phyloP scores from a whole-genome alignment of 2,888 invertebrate genomes.

The Monopis laevigella region DNA sequence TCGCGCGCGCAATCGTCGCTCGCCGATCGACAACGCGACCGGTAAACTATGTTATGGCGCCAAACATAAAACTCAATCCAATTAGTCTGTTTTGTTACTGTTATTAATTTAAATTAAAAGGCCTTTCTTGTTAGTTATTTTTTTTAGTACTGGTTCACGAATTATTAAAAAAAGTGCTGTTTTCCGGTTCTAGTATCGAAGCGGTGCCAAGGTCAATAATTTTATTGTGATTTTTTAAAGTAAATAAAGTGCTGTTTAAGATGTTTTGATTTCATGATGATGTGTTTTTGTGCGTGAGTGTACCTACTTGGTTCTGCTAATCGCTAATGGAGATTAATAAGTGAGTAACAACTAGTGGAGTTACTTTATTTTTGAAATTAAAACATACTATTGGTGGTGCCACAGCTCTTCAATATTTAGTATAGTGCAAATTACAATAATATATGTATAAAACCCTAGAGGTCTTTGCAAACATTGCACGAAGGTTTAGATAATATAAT shows the following conservation, averaged over 20 bases:
- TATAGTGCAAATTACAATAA: too few species aligned
- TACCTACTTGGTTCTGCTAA: too few species aligned
- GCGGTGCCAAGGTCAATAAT: constrained; percentile 5
- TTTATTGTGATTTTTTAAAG: constrained; percentile 1
- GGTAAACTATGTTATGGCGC: constrained; percentile 9
- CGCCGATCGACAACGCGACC: background rate
- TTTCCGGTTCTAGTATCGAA: constrained; percentile 5
- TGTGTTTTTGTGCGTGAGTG: constrained; percentile 2
- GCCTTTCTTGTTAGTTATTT: background rate
- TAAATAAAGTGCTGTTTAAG: too few species aligned
- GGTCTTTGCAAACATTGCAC: too few species aligned
- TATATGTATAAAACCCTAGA: too few species aligned
- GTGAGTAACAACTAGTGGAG: too few species aligned
- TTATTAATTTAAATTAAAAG: background rate
- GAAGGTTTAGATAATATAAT: too few species aligned
- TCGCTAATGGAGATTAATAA: too few species aligned
- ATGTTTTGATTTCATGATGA: background rate
- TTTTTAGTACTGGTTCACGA: background rate
- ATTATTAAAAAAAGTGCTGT: constrained; percentile 5
- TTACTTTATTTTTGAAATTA: too few species aligned
- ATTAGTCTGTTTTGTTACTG: background rate
- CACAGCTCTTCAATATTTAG: too few species aligned
- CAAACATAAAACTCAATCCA: constrained; percentile 5
- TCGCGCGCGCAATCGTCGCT: constrained; percentile 45
- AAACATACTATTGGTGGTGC: too few species aligned